Conservation (phyloP, 2,888 invertebrate genomes). For the Tolmerus cingulatus region DNA sequence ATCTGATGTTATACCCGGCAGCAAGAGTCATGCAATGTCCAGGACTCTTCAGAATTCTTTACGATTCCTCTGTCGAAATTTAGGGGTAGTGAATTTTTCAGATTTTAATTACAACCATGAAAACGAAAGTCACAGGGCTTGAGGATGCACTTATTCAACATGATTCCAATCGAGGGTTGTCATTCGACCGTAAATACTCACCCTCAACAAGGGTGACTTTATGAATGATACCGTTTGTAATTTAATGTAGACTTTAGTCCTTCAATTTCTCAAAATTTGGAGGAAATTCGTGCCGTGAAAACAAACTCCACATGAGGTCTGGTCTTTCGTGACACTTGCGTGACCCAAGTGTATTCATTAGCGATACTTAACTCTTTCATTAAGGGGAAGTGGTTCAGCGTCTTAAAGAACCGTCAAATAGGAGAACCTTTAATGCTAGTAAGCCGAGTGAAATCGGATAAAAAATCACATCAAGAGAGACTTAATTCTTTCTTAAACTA, state of each 20-base stretch:
- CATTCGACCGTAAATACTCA: not conserved
- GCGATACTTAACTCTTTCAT: not conserved
- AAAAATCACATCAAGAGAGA: not conserved
- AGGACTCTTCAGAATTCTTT: not conserved
- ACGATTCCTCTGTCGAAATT: not conserved
- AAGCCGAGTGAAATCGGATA: not conserved
- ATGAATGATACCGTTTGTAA: not conserved
- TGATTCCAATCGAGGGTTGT: not conserved
- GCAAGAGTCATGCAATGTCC: constrained; percentile 11
- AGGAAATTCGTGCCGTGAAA: not conserved
- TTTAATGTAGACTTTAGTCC: not conserved
- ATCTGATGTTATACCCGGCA: constrained; percentile 24
- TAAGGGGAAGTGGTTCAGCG: not conserved
- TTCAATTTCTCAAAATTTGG: not conserved
- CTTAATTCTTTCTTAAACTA: constrained; percentile 2
- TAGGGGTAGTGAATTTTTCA: not conserved
- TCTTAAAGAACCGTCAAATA: not conserved
- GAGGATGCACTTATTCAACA: not conserved
- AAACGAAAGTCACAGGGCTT: not conserved
- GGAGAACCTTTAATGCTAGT: not conserved
- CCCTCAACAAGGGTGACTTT: not conserved
- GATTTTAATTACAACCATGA: constrained; percentile 1
- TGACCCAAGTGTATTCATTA: not conserved
- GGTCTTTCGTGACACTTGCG: not conserved
- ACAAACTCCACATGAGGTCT: not conserved